phyloP scores from a whole-genome alignment of 2,113 vertebrate species.

The Grammatotria lemairii region DNA sequence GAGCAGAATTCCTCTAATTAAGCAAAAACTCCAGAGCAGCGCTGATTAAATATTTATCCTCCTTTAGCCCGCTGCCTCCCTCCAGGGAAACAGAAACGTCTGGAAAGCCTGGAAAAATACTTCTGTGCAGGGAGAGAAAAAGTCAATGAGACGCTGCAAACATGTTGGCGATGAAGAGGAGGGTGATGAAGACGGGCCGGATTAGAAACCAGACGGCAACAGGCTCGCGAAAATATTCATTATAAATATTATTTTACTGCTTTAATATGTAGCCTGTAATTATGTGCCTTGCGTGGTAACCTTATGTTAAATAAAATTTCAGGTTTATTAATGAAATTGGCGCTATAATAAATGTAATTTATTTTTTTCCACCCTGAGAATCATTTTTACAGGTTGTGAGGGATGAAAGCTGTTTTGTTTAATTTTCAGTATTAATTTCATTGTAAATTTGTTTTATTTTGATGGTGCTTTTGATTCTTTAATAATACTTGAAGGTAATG shows the following conservation, averaged over 20 bases:
- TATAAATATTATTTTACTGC: neutral
- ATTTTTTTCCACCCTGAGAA: neutral
- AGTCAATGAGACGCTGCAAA: constrained; percentile 37
- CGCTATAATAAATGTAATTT: neutral
- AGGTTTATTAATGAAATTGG: neutral
- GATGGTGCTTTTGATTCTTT: neutral
- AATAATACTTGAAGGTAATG: neutral
- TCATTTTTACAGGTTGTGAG: neutral
- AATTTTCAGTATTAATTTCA: neutral
- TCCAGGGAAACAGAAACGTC: constrained; percentile 29
- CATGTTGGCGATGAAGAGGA: constrained; percentile 5
- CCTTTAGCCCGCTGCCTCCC: constrained; percentile 31
- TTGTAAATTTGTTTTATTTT: neutral
- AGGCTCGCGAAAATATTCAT: neutral
- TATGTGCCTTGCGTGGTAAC: neutral
- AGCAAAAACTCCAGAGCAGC: constrained; percentile 39
- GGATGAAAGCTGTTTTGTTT: neutral
- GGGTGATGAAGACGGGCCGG: neutral
- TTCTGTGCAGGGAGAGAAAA: constrained; percentile 7
- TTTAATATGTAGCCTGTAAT: neutral
- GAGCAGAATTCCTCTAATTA: constrained; percentile 51
- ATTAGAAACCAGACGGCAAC: neutral
- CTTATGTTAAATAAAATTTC: neutral
- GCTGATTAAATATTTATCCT: constrained; percentile 64
- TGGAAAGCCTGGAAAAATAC: constrained; percentile 36